Conservation (phyloP, 2,797 vertebrate genomes). For the Labroides dimidiatus region DNA sequence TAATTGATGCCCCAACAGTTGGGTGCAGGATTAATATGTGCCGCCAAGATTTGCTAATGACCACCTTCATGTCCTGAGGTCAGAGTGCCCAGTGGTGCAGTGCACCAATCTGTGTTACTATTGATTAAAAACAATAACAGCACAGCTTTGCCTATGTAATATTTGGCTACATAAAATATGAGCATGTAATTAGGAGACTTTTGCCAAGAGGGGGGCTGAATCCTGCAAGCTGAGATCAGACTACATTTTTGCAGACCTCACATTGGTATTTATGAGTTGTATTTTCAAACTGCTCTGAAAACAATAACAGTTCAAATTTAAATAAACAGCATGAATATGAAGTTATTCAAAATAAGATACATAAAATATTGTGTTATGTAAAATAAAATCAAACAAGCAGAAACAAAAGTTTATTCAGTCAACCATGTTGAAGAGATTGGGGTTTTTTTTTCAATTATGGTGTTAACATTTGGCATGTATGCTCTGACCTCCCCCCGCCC, state of each 20-base stretch:
- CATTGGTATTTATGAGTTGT: not conserved
- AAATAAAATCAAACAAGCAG: conserved; percentile 10
- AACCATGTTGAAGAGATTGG: conserved; percentile 1
- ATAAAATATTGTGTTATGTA: not conserved
- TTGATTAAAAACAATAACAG: conserved; percentile 57
- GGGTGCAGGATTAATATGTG: conserved; percentile 35
- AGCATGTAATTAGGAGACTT: conserved; percentile 35
- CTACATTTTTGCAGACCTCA: conserved; percentile 27
- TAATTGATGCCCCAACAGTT: conserved; percentile 68
- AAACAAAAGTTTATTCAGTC: not conserved
- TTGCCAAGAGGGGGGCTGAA: conserved; percentile 10
- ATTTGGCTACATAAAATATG: conserved; percentile 38
- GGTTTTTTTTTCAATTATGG: conserved; percentile 3
- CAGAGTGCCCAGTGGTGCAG: conserved; percentile 26
- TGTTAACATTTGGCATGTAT: not conserved
- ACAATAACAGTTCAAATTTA: conserved; percentile 3
- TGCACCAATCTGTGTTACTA: conserved; percentile 29
- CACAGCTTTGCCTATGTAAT: conserved; percentile 21
- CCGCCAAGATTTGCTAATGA: conserved; percentile 53
- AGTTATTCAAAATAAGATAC: not conserved
- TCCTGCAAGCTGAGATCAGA: conserved; percentile 22
- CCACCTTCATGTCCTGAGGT: conserved; percentile 30
- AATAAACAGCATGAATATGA: conserved; percentile 16
- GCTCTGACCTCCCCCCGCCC: conserved; percentile 12
- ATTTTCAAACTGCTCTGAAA: not conserved